Evolutionary conservation across 2,888 invertebrate genomes (phyloP), one percentile per base, ranked within the genome.

Genomic region (Melanargia galathea): DNA sequence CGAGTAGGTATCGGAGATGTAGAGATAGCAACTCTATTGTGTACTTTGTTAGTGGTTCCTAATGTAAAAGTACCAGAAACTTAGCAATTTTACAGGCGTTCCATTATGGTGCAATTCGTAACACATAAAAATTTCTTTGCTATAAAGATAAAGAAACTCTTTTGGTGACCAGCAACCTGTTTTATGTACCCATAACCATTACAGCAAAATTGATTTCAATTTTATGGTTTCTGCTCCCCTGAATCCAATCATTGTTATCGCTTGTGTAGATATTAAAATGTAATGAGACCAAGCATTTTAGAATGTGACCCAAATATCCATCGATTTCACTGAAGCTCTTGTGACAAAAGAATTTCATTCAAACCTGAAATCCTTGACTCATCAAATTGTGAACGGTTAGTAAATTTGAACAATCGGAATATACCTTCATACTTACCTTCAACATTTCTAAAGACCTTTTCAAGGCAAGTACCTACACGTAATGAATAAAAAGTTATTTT

Each of bases 241-340:
- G 90, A 88, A 90, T 88, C 88, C 90, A 90, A 90, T 90, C 87
- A 90, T 82, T 86, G 87, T 86, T 90, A 90, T 90, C 89, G 90
- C 81, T 80, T 78, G 76, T 80, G 83, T 84, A 76, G 86, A 83
- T 81, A 84, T 89, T 88, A 86, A 89, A 89, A 83, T 83, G 82
- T 86, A 86, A 89, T 87, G 82, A 87, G 80, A 81, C 78, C 81
- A 78, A 78, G 77, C 81, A 80, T 81, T 84, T 84, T 80, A 77
- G 77, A 80, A 79, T 77, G 73, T 75, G 77, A 75, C 72, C 76
- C 73, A 74, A 80, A 76, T 75, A 69, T 70, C 67, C 61, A 69
- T 70, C 63, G 69, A 70, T 70, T 70, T 56, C 52, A 61, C 55
- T 54, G 62, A 62, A 56, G 62, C 68, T 58, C 63, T 69, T 60